Evolutionary conservation across 1,140 invertebrate genomes (phyloP), one percentile per base, ranked within the genome.

Genomic region (Drosophila lowei): DNA sequence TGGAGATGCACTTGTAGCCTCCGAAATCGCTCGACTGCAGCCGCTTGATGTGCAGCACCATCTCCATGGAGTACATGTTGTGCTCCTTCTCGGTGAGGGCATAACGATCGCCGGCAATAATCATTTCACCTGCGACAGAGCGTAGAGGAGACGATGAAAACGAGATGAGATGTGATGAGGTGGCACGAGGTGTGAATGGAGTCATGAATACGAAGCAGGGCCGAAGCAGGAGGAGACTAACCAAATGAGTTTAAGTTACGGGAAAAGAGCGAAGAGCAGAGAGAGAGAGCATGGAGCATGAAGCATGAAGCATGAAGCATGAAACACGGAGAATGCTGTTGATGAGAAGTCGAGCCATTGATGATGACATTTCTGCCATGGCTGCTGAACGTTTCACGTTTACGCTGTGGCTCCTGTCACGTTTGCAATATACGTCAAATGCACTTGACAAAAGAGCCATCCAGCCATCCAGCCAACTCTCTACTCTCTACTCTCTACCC

Each of bases 1-100:
- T 97, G 15, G 97, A 97, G 67, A 97, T 97, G 92, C 97, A 98
- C 86, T 96, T 97, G 92, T 98, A 98, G 9, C 95, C 95, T 2
- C 97, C 97, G 79, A 97, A 95, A 92, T 98, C 97, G 38, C 93
- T 93, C 50, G 94, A 93, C 56, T 96, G 94, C 38, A 98, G 93
- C 60, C 95, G 94, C 46, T 93, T 93, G 38, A 98, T 95, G 16
- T 95, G 93, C 21, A 98, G 92, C 47, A 94, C 93, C 95, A 97
- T 96, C 84, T 95, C 94, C 2, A 96, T 94, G 73, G 95, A 95
- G 92, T 97, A 97, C 77, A 95, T 95, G 0, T 95, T 95, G 58
- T 93, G 94, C 85, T 93, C 94, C 72, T 93, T 93, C 88, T 96
- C 95, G 6, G 93, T 94, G 94, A 96, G 96, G 38, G 93, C 91